Base-by-base conservation (phyloP, 1,140 invertebrate genomes). In the Odontomachus brunneus region DNA sequence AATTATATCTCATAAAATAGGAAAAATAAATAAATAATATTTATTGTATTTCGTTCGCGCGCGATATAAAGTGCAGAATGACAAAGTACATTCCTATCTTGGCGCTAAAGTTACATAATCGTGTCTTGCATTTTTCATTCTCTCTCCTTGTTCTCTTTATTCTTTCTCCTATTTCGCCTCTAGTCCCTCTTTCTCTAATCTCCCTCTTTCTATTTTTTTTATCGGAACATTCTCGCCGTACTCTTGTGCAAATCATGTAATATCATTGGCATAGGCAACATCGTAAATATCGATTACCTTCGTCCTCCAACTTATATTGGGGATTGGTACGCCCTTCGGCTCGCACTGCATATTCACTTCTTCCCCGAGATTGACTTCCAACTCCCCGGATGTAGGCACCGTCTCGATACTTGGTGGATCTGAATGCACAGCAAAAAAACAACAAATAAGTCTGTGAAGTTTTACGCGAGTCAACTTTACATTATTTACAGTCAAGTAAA, bases 321-420 rank as follows among this genome's bases (percentile, higher is more conserved):
- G 97, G 29, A 94, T 90, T 0, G 97, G 97, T 0, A 96, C 95
- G 24, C 97, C 97, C 4, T 94, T 93, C 0, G 95, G 94, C 66
- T 95, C 95, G 86, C 97, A 97, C 0, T 95, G 94, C 78, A 97
- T 96, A 73, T 96, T 95, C 7, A 97, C 96, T 87, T 95, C 95
- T 29, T 97, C 95, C 5, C 96, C 96, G 4, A 97, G 93, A 81
- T 95, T 95, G 0, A 97, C 96, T 91, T 97, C 96, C 2, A 97
- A 84, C 75, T 95, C 95, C 0, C 97, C 96, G 24, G 94, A 94
- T 59, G 95, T 95, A 1, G 97, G 97, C n/a, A 96, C 92, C 0
- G 95, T 95, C n/a, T 93, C 91, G 1, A 97, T 95, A 55, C 94
- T 95, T 2, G 97, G 96, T 0, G 97, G 94, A 93, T 96, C 96